phyloP scores from a whole-genome alignment of 2,113 vertebrate genomes.

The Muntiacus reevesi region DNA sequence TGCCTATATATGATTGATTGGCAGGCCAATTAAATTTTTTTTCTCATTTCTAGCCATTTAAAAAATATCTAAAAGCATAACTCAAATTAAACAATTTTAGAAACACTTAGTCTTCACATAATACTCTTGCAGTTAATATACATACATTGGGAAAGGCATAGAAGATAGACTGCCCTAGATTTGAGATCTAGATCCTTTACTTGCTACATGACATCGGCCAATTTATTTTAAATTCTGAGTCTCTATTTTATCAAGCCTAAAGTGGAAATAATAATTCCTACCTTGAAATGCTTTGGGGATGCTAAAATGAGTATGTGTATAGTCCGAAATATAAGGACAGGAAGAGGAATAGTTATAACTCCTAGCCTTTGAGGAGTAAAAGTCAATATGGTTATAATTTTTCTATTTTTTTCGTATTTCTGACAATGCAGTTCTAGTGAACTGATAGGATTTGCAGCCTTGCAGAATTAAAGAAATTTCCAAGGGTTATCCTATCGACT shows the following conservation, averaged over 20 bases:
- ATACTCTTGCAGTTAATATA: background rate
- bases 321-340: background rate
- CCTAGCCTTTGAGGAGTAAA: background rate
- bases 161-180: background rate
- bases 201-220: background rate
- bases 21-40: background rate
- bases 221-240: background rate
- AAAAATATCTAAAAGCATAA: conserved; percentile 14
- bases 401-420: background rate
- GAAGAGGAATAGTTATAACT: background rate
- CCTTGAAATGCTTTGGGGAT: background rate
- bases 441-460: background rate
- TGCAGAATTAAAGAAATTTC: background rate
- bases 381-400: background rate
- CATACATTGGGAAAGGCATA: background rate
- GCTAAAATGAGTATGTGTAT: background rate
- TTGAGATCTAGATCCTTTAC: background rate
- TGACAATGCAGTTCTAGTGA: background rate
- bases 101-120: background rate
- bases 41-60: conserved; percentile 6
- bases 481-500: background rate
- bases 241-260: background rate
- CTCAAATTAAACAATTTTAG: background rate
- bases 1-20: background rate
- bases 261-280: background rate